Percentiles rank a stretch among this genome's conserved stretches.
Evolutionary conservation across 2,888 invertebrate genomes (phyloP).

Genomic region (Morpho achilles): DNA sequence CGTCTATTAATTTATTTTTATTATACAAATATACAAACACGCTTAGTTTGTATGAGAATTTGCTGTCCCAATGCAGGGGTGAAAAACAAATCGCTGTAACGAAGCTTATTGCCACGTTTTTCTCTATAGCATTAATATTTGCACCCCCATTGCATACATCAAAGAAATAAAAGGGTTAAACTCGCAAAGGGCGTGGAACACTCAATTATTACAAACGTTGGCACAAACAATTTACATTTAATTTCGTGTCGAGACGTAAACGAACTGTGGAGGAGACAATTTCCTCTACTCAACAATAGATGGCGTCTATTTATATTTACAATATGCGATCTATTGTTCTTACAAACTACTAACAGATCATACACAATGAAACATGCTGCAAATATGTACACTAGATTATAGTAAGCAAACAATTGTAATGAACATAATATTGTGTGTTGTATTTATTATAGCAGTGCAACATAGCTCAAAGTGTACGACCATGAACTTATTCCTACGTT

Average conservation of each 20-base stretch:
- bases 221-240: constrained; percentile 73
- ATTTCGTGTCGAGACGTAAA: constrained; percentile 38
- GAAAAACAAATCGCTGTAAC: constrained; percentile 68
- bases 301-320: constrained; percentile 66
- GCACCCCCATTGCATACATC: constrained; percentile 73
- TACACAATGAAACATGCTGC: constrained; percentile 51
- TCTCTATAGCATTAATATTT: constrained; percentile 67
- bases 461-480: constrained; percentile 50
- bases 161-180: constrained; percentile 74
- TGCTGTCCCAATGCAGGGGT: constrained; percentile 50
- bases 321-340: constrained; percentile 39
- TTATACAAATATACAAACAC: constrained; percentile 66
- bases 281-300: constrained; percentile 65
- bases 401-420: constrained; percentile 24
- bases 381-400: constrained; percentile 30
- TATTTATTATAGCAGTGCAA: constrained; percentile 33
- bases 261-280: constrained; percentile 34
- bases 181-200: constrained; percentile 65
- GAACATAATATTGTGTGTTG: constrained; percentile 30
- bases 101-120: constrained; percentile 68
- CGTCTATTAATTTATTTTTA: constrained; percentile 52
- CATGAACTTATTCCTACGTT: constrained; percentile 59
- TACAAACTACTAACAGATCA: constrained; percentile 46
- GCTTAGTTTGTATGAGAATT: constrained; percentile 63
- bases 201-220: constrained; percentile 74